phyloP scores from a whole-genome alignment of 2,113 vertebrate species.

The Tyrannus savana region DNA sequence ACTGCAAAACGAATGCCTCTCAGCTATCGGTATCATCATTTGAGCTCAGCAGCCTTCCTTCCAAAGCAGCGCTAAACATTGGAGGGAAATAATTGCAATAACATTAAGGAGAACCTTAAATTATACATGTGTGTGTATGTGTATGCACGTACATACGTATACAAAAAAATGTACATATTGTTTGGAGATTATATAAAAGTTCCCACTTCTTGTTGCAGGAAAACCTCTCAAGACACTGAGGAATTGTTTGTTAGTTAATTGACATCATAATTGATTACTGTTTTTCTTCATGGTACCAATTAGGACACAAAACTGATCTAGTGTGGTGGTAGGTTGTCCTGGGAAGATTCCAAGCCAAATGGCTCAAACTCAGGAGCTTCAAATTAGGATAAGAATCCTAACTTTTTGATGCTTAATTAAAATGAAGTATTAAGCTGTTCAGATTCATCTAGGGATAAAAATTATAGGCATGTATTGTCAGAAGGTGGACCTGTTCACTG shows the following conservation, averaged over 20 bases:
- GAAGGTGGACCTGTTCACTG: neutral
- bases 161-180: neutral
- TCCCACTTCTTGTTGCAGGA: neutral
- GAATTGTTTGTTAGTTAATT: neutral
- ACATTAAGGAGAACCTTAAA: neutral
- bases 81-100: neutral
- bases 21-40: neutral
- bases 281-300: neutral
- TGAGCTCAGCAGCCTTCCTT: neutral
- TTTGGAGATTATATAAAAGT: neutral
- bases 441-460: neutral
- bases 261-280: neutral
- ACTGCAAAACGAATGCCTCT: neutral
- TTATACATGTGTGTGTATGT: rapidly evolving
- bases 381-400: neutral
- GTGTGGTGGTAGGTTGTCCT: neutral
- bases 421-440: neutral
- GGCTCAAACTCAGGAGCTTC: neutral
- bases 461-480: rapidly evolving
- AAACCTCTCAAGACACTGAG: neutral
- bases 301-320: neutral
- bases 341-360: neutral
- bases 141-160: too few relatives aligned
- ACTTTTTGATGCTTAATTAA: neutral
- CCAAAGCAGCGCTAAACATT: neutral